These are phyloP conservation scores for Rhagologus leucostigma DNA, from an alignment of 2,113 vertebrate genomes.

Conservation along the genomic window DNA sequence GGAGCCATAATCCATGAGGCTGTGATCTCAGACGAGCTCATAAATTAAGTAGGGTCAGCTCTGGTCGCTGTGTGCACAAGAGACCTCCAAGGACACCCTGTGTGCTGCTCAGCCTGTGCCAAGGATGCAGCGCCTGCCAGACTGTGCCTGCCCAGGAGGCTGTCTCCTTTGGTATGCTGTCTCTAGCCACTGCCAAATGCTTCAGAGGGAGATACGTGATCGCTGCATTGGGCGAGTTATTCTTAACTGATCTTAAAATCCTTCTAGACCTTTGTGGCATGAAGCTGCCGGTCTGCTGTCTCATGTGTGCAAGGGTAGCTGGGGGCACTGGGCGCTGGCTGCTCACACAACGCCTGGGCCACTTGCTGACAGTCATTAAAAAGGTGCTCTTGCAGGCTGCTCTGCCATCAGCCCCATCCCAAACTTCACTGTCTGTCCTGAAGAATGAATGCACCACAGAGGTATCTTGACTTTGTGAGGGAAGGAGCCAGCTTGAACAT, in stretches of 20 bases:
- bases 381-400: background rate
- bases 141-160: background rate
- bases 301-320: background rate
- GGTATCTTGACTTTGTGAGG: background rate
- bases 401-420: background rate
- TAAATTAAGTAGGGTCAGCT: constrained; percentile 50
- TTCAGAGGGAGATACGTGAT: background rate
- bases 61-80: background rate
- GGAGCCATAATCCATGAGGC: constrained; percentile 16
- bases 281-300: background rate
- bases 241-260: background rate
- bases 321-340: background rate
- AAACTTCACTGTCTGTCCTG: background rate
- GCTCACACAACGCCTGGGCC: background rate
- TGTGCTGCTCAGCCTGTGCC: background rate
- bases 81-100: constrained; percentile 36
- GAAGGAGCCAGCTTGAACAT: background rate
- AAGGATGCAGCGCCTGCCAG: background rate
- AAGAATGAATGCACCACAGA: background rate
- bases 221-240: background rate
- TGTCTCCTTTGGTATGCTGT: background rate
- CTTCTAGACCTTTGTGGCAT: background rate
- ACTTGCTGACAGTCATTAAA: fast-evolving
- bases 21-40: constrained; percentile 46
- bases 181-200: background rate